Evolutionary conservation across 2,113 vertebrate genomes (phyloP), one percentile per base, ranked within the genome.

Genomic region (Coracopsis vasa): DNA sequence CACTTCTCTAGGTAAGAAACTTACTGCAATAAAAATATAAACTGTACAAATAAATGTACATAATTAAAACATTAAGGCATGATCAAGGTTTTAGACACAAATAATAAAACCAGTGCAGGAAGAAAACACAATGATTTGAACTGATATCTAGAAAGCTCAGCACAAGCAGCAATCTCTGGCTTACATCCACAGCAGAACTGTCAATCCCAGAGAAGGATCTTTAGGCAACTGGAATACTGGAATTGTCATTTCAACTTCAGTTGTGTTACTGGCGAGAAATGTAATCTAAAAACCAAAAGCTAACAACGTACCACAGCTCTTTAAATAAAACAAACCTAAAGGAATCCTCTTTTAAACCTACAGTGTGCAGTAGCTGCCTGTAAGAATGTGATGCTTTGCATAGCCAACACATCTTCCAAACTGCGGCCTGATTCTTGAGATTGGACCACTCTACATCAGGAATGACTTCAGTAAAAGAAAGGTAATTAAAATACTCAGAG

Each of bases 361-460:
- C 28, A 27, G 28, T 0, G 0, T 20, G 42, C 73, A 73, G 33
- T 2, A 6, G 66, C 1, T 8, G 21, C 15, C 45, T 19, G 3
- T 7, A 62, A 66, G 39, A 84, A 56, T 17, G 25, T 4, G 4
- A 39, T 21, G 12, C 69, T 88, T 39, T 33, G 33, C 24, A 7
- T 12, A 75, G 44, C 41, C 58, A 75, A 31, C n/a, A 28, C 28
- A 42, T 70, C 41, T 51, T 47, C 33, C 31, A 29, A 47, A 65
- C 54, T 19, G 7, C 0, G 3, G 28, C 37, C 58, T 47, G n/a
- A 62, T 50, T 67, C 33, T 20, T 58, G 37, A 66, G 37, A 64
- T 7, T 7, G 31, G 29, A n/a, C 9, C 41, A 9, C 28, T 27
- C 10, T 16, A 77, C 33, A 80, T 24, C 2, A 4, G 35, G 44